These are phyloP conservation scores for Atractosteus spatula DNA, from an alignment of 2,113 vertebrate genomes.

Conservation along the genomic window DNA sequence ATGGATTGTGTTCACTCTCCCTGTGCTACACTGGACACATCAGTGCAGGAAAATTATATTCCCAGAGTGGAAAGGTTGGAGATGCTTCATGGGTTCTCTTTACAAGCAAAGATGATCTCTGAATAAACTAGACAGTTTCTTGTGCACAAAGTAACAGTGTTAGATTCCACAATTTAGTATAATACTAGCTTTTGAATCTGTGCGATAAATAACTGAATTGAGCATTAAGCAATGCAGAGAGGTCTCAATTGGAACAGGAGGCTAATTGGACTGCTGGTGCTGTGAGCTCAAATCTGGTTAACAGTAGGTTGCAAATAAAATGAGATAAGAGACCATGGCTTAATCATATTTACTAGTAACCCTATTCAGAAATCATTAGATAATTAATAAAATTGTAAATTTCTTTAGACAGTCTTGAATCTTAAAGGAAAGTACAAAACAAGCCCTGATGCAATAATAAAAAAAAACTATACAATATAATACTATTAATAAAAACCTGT, in stretches of 20 bases:
- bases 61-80: not conserved
- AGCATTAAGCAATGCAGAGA: not conserved
- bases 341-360: no score
- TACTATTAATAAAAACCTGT: no score
- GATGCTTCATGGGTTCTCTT: not conserved
- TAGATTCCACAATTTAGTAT: not conserved
- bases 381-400: no score
- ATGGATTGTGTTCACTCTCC: not conserved
- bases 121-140: not conserved
- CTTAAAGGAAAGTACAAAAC: no score
- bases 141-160: not conserved
- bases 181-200: conserved; percentile 1
- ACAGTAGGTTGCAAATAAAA: no score
- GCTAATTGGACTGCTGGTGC: not conserved
- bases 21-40: not conserved
- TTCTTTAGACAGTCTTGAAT: no score
- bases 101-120: not conserved
- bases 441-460: no score
- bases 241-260: not conserved
- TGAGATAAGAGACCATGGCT: no score
- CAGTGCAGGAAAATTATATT: not conserved
- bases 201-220: not conserved
- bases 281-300: conserved; percentile 10
- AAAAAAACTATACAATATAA: no score
- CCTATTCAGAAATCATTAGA: no score